phyloP scores from a whole-genome alignment of 2,113 vertebrate species.

The Lathamus discolor region DNA sequence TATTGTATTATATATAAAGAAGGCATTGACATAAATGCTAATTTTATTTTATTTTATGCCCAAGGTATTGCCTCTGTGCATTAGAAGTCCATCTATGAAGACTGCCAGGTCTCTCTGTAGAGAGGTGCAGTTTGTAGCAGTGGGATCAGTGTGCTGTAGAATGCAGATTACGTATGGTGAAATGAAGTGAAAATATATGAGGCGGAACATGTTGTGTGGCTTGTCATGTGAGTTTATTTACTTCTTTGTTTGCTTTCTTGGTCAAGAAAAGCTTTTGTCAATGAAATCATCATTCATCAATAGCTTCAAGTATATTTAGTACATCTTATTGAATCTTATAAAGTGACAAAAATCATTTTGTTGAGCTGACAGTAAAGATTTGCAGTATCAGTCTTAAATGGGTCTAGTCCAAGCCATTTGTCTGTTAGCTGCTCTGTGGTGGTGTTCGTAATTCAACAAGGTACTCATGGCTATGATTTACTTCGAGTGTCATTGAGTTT shows the following conservation, averaged over 20 bases:
- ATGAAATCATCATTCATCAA: fast-evolving
- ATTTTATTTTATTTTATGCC: neutral
- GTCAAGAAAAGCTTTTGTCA: neutral
- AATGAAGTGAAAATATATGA: neutral
- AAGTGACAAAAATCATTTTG: neutral
- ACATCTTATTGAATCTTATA: neutral
- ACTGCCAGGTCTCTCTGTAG: neutral
- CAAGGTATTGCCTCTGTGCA: neutral
- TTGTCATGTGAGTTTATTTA: neutral
- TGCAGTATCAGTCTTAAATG: neutral
- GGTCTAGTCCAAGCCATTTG: neutral
- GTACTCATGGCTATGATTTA: neutral
- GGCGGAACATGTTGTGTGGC: neutral
- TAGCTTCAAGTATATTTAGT: neutral
- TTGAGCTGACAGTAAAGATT: neutral
- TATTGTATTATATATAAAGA: neutral
- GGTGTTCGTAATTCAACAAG: neutral
- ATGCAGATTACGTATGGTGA: neutral
- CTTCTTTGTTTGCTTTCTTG: neutral
- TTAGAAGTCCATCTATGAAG: neutral
- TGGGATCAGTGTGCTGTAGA: neutral
- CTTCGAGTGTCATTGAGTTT: neutral
- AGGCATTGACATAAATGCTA: neutral
- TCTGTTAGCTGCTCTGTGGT: neutral
- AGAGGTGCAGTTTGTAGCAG: neutral